Evolutionary conservation across 1,140 invertebrate genomes (phyloP).

Genomic region (Anoplophora glabripennis): DNA sequence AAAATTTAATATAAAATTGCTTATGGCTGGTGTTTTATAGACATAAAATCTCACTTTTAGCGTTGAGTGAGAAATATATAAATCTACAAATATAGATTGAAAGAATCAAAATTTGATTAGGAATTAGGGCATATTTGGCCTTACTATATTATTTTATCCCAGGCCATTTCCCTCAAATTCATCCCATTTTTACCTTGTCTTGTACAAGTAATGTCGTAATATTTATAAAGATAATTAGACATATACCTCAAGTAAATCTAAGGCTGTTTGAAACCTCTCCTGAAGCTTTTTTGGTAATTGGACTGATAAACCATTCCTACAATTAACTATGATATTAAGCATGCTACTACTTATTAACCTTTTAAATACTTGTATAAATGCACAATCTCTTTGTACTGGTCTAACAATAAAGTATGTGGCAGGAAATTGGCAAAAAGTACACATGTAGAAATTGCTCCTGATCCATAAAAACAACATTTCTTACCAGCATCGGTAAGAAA

Average conservation of each 20-base stretch:
- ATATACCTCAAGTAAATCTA: slow-evolving; percentile 50
- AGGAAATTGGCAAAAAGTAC: slow-evolving; percentile 44
- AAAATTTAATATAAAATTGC: too few species aligned
- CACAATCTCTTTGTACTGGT: slow-evolving; percentile 53
- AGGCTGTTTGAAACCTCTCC: slow-evolving; percentile 50
- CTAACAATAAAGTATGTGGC: slow-evolving; percentile 54
- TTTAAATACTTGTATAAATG: slow-evolving; percentile 54
- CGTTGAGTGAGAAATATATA: too few species aligned
- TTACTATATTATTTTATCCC: too few species aligned
- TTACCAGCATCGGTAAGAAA: slow-evolving; percentile 39
- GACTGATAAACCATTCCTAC: slow-evolving; percentile 50
- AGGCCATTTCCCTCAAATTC: too few species aligned
- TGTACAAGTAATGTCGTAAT: too few species aligned
- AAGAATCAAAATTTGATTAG: too few species aligned
- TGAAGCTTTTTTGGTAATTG: slow-evolving; percentile 47
- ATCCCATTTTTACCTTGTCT: too few species aligned
- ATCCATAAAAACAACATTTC: slow-evolving; percentile 29
- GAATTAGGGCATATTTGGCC: too few species aligned
- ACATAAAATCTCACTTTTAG: too few species aligned
- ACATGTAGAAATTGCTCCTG: slow-evolving; percentile 23
- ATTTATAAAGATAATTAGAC: too few species aligned
- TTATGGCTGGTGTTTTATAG: too few species aligned
- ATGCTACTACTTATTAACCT: not conserved
- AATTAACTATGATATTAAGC: slow-evolving; percentile 26
- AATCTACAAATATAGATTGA: too few species aligned